Conservation (phyloP, 2,888 invertebrate genomes). For the Gandaritis pyraliata region DNA sequence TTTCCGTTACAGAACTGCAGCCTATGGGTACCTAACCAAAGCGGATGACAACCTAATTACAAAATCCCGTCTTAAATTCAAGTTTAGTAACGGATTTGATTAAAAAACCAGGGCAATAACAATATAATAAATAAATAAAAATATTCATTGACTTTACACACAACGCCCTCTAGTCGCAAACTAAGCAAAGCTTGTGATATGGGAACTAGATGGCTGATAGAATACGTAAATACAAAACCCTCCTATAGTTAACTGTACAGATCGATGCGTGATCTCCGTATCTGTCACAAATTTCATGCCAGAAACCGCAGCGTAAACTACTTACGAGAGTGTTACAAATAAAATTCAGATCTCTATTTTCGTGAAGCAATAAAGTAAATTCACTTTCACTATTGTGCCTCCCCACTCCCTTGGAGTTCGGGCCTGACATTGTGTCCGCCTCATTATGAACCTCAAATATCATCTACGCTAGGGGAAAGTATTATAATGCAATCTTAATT, state of each 20-base stretch:
- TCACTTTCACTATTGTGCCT: constrained; percentile 56
- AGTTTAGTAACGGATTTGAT: not conserved
- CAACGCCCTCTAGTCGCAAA: too few relatives aligned
- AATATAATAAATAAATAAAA: too few relatives aligned
- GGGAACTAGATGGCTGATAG: too few relatives aligned
- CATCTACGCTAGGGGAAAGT: constrained; percentile 65
- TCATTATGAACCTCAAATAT: constrained; percentile 60
- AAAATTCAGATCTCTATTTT: constrained; percentile 46
- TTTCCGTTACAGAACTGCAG: not conserved
- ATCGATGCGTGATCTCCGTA: constrained; percentile 36
- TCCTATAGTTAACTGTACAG: constrained; percentile 32
- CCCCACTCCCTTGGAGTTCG: constrained; percentile 22
- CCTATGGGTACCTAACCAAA: too few relatives aligned
- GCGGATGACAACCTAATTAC: not conserved
- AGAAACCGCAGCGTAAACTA: constrained; percentile 23
- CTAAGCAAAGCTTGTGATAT: too few relatives aligned
- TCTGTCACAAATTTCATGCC: constrained; percentile 37
- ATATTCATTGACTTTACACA: too few relatives aligned
- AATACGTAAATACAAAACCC: too few relatives aligned
- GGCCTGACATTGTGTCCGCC: constrained; percentile 54
- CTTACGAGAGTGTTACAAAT: constrained; percentile 36
- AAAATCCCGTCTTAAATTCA: not conserved
- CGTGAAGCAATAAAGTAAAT: constrained; percentile 51
- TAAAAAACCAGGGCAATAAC: not conserved
- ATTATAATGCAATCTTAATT: constrained; percentile 62